phyloP scores from a whole-genome alignment of 2,888 invertebrate species.

The Limnephilus auricula region DNA sequence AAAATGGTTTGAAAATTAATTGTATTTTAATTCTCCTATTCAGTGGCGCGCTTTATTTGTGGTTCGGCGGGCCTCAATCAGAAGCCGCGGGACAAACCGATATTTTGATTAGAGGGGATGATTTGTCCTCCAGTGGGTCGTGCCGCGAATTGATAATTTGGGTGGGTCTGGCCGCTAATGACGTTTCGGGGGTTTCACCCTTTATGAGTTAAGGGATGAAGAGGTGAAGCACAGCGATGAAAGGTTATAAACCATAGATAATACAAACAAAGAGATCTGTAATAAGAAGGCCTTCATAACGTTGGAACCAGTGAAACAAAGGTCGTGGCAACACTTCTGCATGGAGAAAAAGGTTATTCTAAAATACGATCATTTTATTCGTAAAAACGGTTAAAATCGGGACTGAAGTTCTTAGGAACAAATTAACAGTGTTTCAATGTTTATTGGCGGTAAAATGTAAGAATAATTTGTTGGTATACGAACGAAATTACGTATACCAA shows the following conservation, averaged over 20 bases:
- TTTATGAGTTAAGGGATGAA: neutral
- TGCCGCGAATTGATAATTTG: conserved; percentile 35
- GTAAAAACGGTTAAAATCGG: too few species aligned
- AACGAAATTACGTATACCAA: too few species aligned
- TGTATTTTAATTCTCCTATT: neutral
- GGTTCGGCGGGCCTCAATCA: conserved; percentile 31
- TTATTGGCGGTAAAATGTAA: too few species aligned
- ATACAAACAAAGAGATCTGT: too few species aligned
- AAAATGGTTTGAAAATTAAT: neutral
- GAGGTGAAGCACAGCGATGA: neutral
- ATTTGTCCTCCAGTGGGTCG: conserved; percentile 37
- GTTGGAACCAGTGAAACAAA: too few species aligned
- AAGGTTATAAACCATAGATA: neutral
- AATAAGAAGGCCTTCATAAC: too few species aligned
- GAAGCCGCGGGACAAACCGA: neutral
- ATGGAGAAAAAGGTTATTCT: too few species aligned
- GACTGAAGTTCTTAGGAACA: too few species aligned
- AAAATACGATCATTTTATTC: too few species aligned
- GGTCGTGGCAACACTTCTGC: too few species aligned
- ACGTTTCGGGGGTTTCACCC: conserved; percentile 11
- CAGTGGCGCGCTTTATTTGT: conserved; percentile 4
- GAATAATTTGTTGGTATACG: too few species aligned
- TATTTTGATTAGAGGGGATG: conserved; percentile 46
- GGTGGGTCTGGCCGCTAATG: conserved; percentile 10
- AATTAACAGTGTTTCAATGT: too few species aligned